Evolutionary conservation across 1,140 invertebrate genomes (phyloP).

Genomic region (Sogatella furcifera): DNA sequence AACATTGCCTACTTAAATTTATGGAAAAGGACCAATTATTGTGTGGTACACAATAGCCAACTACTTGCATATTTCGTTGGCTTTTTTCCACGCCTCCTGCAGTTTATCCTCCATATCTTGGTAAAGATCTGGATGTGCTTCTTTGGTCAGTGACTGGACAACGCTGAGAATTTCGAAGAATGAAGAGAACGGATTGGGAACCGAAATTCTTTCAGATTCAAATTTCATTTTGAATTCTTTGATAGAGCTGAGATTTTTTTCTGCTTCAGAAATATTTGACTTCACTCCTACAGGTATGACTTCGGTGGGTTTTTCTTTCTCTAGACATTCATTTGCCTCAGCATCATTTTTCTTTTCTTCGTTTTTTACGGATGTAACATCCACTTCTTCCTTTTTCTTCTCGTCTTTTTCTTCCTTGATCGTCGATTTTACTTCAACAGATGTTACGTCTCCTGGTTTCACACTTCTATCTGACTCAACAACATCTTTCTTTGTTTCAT

Average conservation of each 20-base stretch:
- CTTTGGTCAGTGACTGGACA: neutral
- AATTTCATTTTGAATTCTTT: conserved; percentile 5
- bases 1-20: too few relatives aligned
- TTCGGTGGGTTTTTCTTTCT: neutral
- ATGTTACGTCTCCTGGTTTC: neutral
- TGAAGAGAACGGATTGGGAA: conserved; percentile 8
- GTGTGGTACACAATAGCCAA: too few relatives aligned
- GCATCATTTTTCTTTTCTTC: neutral
- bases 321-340: too few relatives aligned
- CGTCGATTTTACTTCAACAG: too few relatives aligned
- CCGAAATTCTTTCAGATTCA: neutral
- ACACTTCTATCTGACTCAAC: conserved; percentile 4
- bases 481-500: conserved; percentile 13
- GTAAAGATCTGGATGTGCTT: neutral
- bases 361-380: neutral
- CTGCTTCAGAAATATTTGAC: neutral
- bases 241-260: neutral
- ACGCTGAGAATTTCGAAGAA: conserved; percentile 1
- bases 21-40: too few relatives aligned
- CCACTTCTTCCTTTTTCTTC: too few relatives aligned
- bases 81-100: neutral
- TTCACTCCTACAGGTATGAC: neutral
- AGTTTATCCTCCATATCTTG: neutral
- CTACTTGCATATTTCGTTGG: neutral
- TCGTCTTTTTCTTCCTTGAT: too few relatives aligned